Evolutionary conservation across 2,888 invertebrate genomes (phyloP), one percentile per base, ranked within the genome.

Genomic region (Andrena marginata): DNA sequence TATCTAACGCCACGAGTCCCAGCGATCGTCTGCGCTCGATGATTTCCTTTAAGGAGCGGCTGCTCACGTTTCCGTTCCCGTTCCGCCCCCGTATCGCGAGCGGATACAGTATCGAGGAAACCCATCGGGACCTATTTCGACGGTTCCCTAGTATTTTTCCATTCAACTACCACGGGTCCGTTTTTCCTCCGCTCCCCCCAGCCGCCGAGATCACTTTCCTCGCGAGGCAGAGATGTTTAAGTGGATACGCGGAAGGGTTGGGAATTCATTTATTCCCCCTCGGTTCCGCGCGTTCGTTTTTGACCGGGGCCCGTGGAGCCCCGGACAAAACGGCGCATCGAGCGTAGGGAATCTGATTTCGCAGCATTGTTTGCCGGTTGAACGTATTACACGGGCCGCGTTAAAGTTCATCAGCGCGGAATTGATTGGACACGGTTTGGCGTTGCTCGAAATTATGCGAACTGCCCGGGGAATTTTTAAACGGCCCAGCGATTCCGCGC

Each of bases 1-100:
- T 78, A 83, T 84, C 83, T 60, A 71, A 70, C 67, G 65, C 42
- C 49, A n/a, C 48, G 1, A 10, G 62, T 13, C 35, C 42, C 31
- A n/a, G 59, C 16, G 5, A 48, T 31, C 60, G 23, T 26, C 13
- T 31, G 29, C 49, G 23, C 56, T 35, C 64, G 51, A 69, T 60
- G 82, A 67, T 67, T 68, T 67, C 54, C 54, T 31, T 23, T 29
- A 42, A 31, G 33, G 16, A 60, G 31, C 51, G 48, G 51, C 60
- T 23, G 60, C 42, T 49, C 67, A 42, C 73, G 73, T 70, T 33
- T 56, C n/a, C 62, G 35, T 23, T 31, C 29, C 7, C 13, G 10
- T 2, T 13, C 26, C 8, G 8, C 31, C n/a, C 4, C 29, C 48
- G 42, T 20, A 79, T 65, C 64, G 59, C 42, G 29, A 6, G 23